Evolutionary conservation across 2,888 invertebrate species (phyloP).

Genomic region (Cylindroiulus punctatus): DNA sequence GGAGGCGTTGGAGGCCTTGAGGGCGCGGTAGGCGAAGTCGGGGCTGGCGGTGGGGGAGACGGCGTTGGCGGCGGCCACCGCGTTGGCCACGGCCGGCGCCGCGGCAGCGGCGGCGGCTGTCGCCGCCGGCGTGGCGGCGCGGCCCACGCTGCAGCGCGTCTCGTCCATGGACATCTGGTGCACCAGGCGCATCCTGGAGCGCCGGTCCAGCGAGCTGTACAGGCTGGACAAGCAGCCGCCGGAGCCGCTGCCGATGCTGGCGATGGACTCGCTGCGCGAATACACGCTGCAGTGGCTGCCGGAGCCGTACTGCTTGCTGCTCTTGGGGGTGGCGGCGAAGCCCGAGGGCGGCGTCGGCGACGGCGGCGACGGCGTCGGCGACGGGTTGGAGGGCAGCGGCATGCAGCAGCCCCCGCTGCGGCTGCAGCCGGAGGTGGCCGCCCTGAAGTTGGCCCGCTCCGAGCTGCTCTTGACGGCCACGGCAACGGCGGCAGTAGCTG

Average conservation of each 20-base stretch:
- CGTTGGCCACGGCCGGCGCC: conserved; percentile 50
- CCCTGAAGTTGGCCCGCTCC: conserved; percentile 1
- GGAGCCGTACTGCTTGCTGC: conserved; percentile 9
- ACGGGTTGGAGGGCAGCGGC: conserved; percentile 51
- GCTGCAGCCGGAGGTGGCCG: neutral
- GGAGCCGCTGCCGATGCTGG: conserved; percentile 51
- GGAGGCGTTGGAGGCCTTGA: conserved; percentile 25
- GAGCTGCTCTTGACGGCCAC: conserved; percentile 44
- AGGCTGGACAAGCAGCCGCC: conserved; percentile 57
- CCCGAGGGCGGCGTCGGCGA: conserved; percentile 52
- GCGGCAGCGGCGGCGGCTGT: conserved; percentile 56
- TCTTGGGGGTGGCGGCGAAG: neutral
- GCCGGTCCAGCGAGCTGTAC: conserved; percentile 57
- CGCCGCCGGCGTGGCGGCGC: conserved; percentile 53
- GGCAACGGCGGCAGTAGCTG: neutral
- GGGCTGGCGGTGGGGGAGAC: conserved; percentile 49
- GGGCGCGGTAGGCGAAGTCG: conserved; percentile 46
- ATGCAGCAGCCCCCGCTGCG: conserved; percentile 54
- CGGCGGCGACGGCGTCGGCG: conserved; percentile 54
- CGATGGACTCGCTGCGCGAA: conserved; percentile 57
- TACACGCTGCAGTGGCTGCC: conserved; percentile 47
- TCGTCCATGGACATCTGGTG: conserved; percentile 60
- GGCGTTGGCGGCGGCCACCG: conserved; percentile 40
- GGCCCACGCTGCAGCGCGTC: conserved; percentile 56
- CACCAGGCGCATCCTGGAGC: conserved; percentile 54